Percentiles rank a stretch among this genome's conserved stretches.
Conservation (phyloP, 2,113 vertebrate species). For the Nibea albiflora region DNA sequence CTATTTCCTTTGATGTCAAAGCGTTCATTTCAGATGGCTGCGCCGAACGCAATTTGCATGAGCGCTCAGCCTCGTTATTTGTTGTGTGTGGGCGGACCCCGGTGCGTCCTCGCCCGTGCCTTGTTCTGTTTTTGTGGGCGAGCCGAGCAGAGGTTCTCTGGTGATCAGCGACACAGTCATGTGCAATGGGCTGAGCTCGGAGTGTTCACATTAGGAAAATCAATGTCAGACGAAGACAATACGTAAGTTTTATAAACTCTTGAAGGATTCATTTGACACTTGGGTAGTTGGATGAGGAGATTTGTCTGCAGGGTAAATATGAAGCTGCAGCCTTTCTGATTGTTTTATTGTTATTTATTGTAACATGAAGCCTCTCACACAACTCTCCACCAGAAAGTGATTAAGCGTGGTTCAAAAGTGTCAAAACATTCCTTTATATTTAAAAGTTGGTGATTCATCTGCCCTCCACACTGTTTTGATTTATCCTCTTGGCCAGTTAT, state of each 20-base stretch:
- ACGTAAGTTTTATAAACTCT: background rate
- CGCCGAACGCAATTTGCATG: constrained; percentile 53
- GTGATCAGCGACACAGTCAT: constrained; percentile 3
- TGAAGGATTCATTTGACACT: background rate
- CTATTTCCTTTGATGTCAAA: constrained; percentile 48
- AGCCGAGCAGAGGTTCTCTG: background rate
- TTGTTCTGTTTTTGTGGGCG: constrained; percentile 6
- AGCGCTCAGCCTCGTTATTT: constrained; percentile 34
- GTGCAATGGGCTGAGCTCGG: background rate
- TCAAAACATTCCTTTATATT: no score
- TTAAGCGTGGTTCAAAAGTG: no score
- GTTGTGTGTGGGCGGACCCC: constrained; percentile 18
- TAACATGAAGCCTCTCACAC: background rate
- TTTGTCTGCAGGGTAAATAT: background rate
- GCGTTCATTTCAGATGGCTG: constrained; percentile 51
- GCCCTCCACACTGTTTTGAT: no score
- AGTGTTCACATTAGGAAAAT: constrained; percentile 1
- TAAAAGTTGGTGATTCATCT: no score
- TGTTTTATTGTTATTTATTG: background rate
- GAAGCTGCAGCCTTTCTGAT: background rate
- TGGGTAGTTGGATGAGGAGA: background rate
- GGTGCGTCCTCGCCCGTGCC: background rate
- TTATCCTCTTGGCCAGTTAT: no score
- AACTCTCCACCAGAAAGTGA: no score
- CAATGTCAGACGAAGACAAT: background rate